These are phyloP conservation scores for Sebastes iracundus DNA, from an alignment of 2,797 vertebrate genomes.

Conservation along the genomic window DNA sequence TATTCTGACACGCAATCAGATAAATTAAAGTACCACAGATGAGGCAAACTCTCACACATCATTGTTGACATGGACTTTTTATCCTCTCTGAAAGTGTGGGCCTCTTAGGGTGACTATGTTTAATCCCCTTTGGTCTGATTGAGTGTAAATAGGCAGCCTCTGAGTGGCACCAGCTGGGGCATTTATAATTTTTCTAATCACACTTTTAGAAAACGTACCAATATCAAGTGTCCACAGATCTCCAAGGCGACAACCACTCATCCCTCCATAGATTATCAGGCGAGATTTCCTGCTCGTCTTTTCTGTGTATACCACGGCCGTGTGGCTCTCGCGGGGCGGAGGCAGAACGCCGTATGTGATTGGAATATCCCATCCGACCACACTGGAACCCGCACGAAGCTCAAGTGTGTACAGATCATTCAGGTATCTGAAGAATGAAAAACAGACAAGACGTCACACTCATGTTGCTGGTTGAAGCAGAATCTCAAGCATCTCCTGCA, in stretches of 20 bases:
- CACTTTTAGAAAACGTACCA: constrained; percentile 76
- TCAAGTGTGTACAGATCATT: constrained; percentile 96
- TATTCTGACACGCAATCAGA: neutral
- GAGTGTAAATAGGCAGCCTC: neutral
- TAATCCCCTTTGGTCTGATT: neutral
- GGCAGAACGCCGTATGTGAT: constrained; percentile 95
- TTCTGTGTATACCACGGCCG: constrained; percentile 94
- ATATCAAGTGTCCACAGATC: constrained; percentile 97
- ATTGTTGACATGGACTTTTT: neutral
- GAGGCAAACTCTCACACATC: neutral
- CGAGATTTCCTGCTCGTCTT: constrained; percentile 90
- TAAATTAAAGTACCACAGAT: neutral
- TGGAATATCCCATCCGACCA: constrained; percentile 95
- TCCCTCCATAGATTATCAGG: constrained; percentile 94
- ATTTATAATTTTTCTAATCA: neutral
- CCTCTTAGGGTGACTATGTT: neutral
- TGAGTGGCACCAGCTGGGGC: neutral
- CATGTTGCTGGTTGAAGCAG: neutral
- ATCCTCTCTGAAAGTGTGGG: neutral
- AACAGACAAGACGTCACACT: neutral
- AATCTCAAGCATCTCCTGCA: neutral
- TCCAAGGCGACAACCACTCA: constrained; percentile 95
- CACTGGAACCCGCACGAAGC: constrained; percentile 91
- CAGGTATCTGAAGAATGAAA: constrained; percentile 85
- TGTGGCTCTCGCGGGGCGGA: constrained; percentile 94